A percentile compares a stretch with the other conserved stretches of the same genome.
Conservation (phyloP, 2,797 vertebrate species). For the Aviceda leuphotes region DNA sequence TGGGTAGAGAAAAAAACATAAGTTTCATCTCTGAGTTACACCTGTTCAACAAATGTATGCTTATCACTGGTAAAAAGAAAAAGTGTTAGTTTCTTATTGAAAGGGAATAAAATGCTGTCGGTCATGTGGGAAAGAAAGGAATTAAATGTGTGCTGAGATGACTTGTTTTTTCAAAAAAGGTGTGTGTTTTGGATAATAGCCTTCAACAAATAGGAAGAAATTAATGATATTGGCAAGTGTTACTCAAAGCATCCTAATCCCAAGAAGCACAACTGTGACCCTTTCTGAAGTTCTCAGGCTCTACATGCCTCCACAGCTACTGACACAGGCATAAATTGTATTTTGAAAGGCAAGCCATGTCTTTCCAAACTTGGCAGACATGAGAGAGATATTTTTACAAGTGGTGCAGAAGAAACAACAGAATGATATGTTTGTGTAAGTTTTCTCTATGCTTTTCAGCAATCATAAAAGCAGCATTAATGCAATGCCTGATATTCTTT, state of each 20-base stretch:
- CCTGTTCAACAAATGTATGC: neutral
- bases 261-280: neutral
- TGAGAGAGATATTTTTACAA: neutral
- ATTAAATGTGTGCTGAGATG: neutral
- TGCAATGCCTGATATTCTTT: neutral
- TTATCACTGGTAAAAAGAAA: neutral
- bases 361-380: neutral
- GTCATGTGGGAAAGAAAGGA: neutral
- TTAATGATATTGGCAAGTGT: neutral
- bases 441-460: neutral
- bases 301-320: accelerated
- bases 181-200: neutral
- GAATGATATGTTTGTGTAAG: neutral
- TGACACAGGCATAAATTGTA: neutral
- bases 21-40: neutral
- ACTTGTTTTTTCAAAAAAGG: neutral
- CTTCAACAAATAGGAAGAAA: neutral
- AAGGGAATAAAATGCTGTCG: neutral
- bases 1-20: neutral
- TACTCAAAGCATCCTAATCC: neutral
- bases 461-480: neutral
- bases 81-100: neutral
- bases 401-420: neutral
- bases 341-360: neutral
- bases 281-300: neutral